Conservation (phyloP, 2,888 invertebrate genomes). For the Hydropsyche betteni region DNA sequence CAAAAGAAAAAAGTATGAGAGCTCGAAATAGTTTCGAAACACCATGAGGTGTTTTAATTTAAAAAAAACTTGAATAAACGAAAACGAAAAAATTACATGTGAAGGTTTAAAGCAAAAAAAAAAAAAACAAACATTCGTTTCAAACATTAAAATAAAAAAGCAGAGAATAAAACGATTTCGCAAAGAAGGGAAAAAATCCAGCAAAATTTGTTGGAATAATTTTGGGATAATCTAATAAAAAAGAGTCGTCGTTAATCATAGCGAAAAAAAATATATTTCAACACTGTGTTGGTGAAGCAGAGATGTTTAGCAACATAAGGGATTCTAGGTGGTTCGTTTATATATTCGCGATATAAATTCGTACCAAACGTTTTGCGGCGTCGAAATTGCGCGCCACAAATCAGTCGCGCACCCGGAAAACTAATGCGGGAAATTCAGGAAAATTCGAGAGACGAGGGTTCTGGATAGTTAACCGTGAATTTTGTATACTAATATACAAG, state of each 20-base stretch:
- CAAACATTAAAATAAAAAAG: background rate
- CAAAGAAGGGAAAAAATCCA: background rate
- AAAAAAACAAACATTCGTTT: too few relatives aligned
- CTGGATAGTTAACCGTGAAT: constrained; percentile 21
- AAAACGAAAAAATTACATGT: too few relatives aligned
- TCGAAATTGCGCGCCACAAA: constrained; percentile 10
- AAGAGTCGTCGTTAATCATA: constrained; percentile 25
- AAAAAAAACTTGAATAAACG: too few relatives aligned
- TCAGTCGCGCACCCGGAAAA: constrained; percentile 17
- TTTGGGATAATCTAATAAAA: constrained; percentile 23
- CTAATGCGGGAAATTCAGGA: constrained; percentile 20
- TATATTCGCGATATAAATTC: background rate
- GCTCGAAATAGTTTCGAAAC: background rate
- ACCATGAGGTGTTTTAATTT: too few relatives aligned
- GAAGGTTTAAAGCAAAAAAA: too few relatives aligned
- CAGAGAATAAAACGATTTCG: background rate
- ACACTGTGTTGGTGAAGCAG: background rate
- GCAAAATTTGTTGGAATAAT: constrained; percentile 13
- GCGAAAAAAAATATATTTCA: background rate
- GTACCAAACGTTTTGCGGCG: background rate
- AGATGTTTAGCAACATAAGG: constrained; percentile 1
- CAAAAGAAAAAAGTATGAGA: background rate
- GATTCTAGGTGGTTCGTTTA: constrained; percentile 1
- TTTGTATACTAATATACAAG: constrained; percentile 5
- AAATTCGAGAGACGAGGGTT: constrained; percentile 19